phyloP scores from a whole-genome alignment of 1,140 invertebrate species.

The Rhopalosiphum maidis region DNA sequence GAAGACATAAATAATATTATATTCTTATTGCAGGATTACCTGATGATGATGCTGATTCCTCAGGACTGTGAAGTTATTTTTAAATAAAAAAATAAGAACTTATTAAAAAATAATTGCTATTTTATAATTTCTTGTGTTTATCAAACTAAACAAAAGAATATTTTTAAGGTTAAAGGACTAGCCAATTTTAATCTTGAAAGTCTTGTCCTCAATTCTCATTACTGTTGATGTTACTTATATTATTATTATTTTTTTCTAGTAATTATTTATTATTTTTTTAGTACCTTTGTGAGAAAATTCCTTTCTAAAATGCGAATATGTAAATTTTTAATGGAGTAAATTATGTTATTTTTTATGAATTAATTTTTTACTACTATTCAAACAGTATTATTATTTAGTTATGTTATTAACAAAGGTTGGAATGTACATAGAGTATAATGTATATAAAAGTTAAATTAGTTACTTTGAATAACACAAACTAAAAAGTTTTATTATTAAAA shows the following conservation, averaged over 20 bases:
- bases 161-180: conserved; percentile 28
- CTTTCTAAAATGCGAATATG: neutral
- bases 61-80: neutral
- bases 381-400: conserved; percentile 22
- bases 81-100: conserved; percentile 23
- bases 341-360: conserved; percentile 24
- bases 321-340: conserved; percentile 16
- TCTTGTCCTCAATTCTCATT: conserved; percentile 1
- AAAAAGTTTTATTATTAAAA: neutral
- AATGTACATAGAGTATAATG: neutral
- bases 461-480: neutral
- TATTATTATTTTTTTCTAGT: conserved; percentile 18
- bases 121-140: neutral
- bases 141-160: neutral
- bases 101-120: neutral
- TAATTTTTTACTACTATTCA: conserved; percentile 24
- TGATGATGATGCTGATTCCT: neutral
- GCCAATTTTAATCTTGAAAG: neutral
- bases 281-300: neutral
- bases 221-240: conserved; percentile 32
- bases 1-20: neutral
- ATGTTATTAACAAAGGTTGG: neutral
- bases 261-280: conserved; percentile 37
- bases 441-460: neutral
- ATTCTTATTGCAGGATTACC: conserved; percentile 15